Conservation (phyloP, 2,888 invertebrate genomes). For the Furcula furcula region DNA sequence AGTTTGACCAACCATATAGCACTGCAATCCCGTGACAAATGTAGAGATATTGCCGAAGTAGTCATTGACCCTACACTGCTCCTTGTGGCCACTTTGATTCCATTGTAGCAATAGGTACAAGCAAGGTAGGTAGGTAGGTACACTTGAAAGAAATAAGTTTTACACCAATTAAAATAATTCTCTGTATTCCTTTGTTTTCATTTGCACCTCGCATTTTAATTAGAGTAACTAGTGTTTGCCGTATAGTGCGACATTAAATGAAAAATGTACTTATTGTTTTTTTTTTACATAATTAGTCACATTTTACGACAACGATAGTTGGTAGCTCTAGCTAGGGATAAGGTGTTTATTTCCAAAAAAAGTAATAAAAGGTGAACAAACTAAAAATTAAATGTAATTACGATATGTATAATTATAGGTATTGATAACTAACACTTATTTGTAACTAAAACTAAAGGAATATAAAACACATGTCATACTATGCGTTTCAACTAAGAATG, state of each 20-base stretch:
- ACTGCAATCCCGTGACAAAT: constrained; percentile 32
- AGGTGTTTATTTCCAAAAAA: background rate
- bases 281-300: constrained; percentile 9
- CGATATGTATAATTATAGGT: too few species aligned
- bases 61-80: constrained; percentile 62
- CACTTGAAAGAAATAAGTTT: constrained; percentile 41
- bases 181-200: constrained; percentile 46
- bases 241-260: constrained; percentile 8
- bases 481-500: too few species aligned
- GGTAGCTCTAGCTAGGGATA: background rate
- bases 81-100: constrained; percentile 42
- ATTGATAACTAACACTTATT: too few species aligned
- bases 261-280: constrained; percentile 7
- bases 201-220: constrained; percentile 5
- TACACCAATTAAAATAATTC: constrained; percentile 44
- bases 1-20: too few species aligned
- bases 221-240: constrained; percentile 15
- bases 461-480: too few species aligned
- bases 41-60: constrained; percentile 40
- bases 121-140: too few species aligned
- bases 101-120: constrained; percentile 30
- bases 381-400: background rate
- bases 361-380: constrained; percentile 4
- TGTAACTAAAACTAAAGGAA: too few species aligned
- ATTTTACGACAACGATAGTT: constrained; percentile 5